Evolutionary conservation across 2,113 vertebrate species (phyloP), one percentile per base, ranked within the genome.

Genomic region (Chloropsis hardwickii): DNA sequence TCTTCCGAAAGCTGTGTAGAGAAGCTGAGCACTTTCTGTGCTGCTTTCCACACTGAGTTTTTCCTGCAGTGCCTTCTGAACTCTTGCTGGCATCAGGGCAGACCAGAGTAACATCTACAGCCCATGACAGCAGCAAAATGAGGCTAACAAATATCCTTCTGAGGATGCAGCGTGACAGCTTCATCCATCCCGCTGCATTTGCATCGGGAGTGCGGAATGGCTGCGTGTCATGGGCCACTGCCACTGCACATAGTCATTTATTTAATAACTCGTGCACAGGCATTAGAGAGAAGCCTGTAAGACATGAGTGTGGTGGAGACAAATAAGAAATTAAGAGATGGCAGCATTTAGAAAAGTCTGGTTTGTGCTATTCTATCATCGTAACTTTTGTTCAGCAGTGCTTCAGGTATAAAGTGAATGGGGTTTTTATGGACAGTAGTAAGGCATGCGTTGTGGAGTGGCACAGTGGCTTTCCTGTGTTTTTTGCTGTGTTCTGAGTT

Each of bases 101-200:
- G 72, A 95, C 86, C 62, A 23, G 96, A 97, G 81, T 97, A 97
- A 97, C 88, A 33, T 85, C 94, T 97, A 98, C 97, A 97, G 92
- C 82, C 97, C 90, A 29, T 98, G 98, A 98, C 98, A 98, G 98
- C 97, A 87, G 83, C 96, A 97, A 98, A 98, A 98, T 95, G 97
- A 98, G 98, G 98, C 98, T 98, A 98, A 98, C 97, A 57, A 97
- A 97, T 78, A 45, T 72, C 95, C 97, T 98, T 95, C 92, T 28
- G 94, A 98, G 98, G 97, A 97, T 96, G 97, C 56, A 70, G 82
- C 17, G 13, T 94, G 97, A 97, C 96, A 91, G 97, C 94, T 97
- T 97, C 94, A 96, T 96, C 94, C 94, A 96, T 97, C 96, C 88
- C 51, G 44, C 94, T 94, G 96, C 83, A 96, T 97, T 97, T 97